Evolutionary conservation across 2,888 invertebrate species (phyloP).

Genomic region (Yponomeuta malinellus): DNA sequence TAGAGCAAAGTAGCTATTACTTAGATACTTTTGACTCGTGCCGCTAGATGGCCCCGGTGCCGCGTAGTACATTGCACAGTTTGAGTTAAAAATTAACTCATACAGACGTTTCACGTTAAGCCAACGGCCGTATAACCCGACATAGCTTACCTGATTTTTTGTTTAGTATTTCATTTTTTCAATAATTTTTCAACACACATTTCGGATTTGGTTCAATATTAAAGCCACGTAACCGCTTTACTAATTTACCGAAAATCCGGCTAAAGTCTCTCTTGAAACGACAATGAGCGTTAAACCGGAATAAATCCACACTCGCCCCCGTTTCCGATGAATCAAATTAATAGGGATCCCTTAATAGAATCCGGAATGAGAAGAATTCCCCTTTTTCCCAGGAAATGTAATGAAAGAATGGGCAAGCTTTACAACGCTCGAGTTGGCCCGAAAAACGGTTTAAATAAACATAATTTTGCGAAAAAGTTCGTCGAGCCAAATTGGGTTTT

Average conservation of each 20-base stretch:
- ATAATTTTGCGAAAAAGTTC: no score
- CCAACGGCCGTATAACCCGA: no score
- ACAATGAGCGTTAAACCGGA: constrained; percentile 14
- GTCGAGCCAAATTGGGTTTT: no score
- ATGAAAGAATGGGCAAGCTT: background rate
- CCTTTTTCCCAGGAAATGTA: background rate
- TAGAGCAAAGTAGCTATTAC: no score
- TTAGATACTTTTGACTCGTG: no score
- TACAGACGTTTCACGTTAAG: no score
- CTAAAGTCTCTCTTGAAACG: background rate
- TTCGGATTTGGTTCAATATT: background rate
- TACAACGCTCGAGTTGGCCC: background rate
- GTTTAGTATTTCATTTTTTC: no score
- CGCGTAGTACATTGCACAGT: no score
- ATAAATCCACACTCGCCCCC: constrained; percentile 14
- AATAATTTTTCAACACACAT: no score
- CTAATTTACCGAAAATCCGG: background rate
- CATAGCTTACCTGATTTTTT: no score
- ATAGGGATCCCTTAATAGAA: constrained; percentile 14
- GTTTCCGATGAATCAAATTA: constrained; percentile 18
- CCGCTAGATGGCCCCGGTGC: no score
- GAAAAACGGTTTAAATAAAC: background rate
- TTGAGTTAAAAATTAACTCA: no score
- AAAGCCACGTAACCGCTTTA: background rate
- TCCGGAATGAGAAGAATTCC: constrained; percentile 1